Evolutionary conservation across 1,140 invertebrate genomes (phyloP).

Genomic region (Scaptomyza hsui): DNA sequence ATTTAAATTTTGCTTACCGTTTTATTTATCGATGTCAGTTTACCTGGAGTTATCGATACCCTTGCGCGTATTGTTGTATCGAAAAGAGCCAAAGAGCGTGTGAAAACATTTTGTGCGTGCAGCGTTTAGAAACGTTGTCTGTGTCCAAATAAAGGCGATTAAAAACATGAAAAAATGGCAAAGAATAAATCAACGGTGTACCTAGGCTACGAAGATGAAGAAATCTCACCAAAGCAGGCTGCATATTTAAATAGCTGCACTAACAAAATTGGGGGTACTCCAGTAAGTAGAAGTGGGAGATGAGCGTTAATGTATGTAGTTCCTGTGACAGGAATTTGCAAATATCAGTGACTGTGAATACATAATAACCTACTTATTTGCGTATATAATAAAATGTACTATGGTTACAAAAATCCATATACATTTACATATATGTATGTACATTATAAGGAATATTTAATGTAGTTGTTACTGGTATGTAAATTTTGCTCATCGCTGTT

Average conservation of each 20-base stretch:
- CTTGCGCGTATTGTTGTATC: background rate
- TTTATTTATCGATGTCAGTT: conserved; percentile 18
- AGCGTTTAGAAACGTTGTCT: background rate
- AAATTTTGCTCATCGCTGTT: conserved; percentile 11
- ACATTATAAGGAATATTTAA: background rate
- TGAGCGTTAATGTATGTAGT: conserved; percentile 4
- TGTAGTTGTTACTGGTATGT: conserved; percentile 23
- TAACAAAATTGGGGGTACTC: conserved; percentile 89
- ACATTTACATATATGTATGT: too few species aligned
- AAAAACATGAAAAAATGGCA: conserved; percentile 83
- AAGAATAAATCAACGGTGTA: conserved; percentile 85
- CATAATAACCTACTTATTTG: background rate
- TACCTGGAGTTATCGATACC: conserved; percentile 8
- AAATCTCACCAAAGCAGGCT: conserved; percentile 87
- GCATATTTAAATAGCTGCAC: conserved; percentile 86
- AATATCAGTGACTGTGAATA: background rate
- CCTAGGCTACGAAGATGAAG: conserved; percentile 89
- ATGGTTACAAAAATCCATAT: too few species aligned
- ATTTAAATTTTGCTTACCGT: conserved; percentile 1
- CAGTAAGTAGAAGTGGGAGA: conserved; percentile 63
- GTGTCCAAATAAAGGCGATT: conserved; percentile 24
- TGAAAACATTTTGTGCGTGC: conserved; percentile 7
- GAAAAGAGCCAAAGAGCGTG: conserved; percentile 13
- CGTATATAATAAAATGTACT: background rate
- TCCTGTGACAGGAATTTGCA: conserved; percentile 22